Base-by-base conservation (phyloP, 2,888 invertebrate species). In the Petrolisthes manimaculis region DNA sequence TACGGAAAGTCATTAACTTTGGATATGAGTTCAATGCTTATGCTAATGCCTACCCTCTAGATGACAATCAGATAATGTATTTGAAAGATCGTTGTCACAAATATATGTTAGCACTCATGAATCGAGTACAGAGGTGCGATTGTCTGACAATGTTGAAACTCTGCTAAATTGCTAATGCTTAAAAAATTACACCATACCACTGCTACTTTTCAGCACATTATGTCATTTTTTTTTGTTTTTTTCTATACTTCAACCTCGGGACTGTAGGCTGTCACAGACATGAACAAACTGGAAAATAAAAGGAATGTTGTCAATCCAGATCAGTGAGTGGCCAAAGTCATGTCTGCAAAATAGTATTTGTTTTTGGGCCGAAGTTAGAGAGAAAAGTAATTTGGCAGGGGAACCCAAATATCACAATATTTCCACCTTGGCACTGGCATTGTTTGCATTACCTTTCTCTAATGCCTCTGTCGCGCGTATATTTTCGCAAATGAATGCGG, bases 141-240 rank as follows among this genome's bases (percentile, higher is more conserved):
- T 37, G 37, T 2, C 37, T 37, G 37, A 37, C 37, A 37, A 37
- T 37, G 37, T 37, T 37, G 37, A 37, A 37, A 37, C 37, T 37
- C 37, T n/a, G n/a, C n/a, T n/a, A n/a, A n/a, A n/a, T n/a, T 80
- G 24, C 8, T 86, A 18, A 67, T 83, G 53, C 83, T 83, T 67
- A 71, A 71, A 71, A 83, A 83, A 71, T 4, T 83, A 71, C 74
- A 83, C 53, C 83, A 71, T 71, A 5, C 83, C 54, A 71, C 61
- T 83, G 83, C 83, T 55, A 54, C 80, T 80, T 86, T 80, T 12
- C 80, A 81, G 56, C 18, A n/a, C 69, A 69, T 83, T 83, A 71
- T 24, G 53, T 71, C 53, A 83, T 6, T 83, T 83, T n/a, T n/a
- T n/a, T n/a, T n/a, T n/a, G n/a, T n/a, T n/a, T n/a, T n/a, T n/a